Evolutionary conservation across 2,113 vertebrate genomes (phyloP).

Genomic region (Casuarius casuarius): DNA sequence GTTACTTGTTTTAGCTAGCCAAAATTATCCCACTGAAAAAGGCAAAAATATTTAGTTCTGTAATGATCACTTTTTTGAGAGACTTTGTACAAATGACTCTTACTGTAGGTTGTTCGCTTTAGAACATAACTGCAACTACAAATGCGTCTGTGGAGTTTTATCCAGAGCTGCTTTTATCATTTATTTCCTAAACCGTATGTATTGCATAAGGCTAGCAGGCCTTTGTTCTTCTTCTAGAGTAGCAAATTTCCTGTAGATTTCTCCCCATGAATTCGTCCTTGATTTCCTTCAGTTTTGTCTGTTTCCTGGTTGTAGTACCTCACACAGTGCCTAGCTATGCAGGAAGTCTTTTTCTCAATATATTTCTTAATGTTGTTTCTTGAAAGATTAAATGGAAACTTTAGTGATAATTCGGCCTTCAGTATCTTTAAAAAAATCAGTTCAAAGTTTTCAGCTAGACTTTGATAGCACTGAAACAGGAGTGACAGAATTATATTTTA

Average conservation of each 20-base stretch:
- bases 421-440: background rate
- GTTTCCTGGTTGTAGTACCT: background rate
- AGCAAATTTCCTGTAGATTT: background rate
- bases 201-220: background rate
- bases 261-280: background rate
- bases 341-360: background rate
- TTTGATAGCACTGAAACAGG: background rate
- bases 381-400: background rate
- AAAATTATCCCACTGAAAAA: background rate
- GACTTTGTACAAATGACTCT: background rate
- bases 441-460: background rate
- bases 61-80: background rate
- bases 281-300: background rate
- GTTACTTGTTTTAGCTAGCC: background rate
- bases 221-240: background rate
- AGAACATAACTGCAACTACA: background rate
- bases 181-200: background rate
- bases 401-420: background rate
- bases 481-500: background rate
- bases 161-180: background rate
- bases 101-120: background rate
- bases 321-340: background rate
- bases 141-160: background rate
- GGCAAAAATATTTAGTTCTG: background rate
- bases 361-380: background rate